Base-by-base conservation (phyloP, 2,113 vertebrate genomes). In the Hoplias malabaricus region DNA sequence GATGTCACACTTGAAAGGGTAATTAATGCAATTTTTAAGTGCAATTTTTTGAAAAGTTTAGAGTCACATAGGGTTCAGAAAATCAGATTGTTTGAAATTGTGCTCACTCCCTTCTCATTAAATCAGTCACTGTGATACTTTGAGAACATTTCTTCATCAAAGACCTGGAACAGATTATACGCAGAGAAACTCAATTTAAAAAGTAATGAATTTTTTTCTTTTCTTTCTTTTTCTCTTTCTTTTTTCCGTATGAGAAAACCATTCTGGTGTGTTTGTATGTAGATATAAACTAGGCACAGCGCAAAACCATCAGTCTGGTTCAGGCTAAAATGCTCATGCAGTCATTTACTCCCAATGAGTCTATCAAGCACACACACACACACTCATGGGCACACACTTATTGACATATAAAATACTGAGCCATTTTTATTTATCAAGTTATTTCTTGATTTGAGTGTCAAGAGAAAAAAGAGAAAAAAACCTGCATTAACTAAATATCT, bases 141-240 rank as follows among this genome's bases (percentile, higher is more conserved):
- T 89, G 84, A 89, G 88, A 90, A 89, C 86, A 88, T 89, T 88
- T 86, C 86, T 88, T 91, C 88, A 91, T 91, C 89, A 89, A 90
- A 93, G 88, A 87, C 81, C 81, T 86, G 87, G 87, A 83, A 86
- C 87, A 89, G 88, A 92, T 93, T 90, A 88, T 86, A 86, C 84
- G 90, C 88, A 84, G 88, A 86, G 89, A 89, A 90, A 89, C 88
- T 88, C 86, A 86, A 87, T 89, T 91, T 85, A 89, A 89, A 89
- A 90, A 90, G 82, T 87, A 86, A 90, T 87, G 81, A 61, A 73
- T 84, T 85, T 87, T 50, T 71, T 43, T 71, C n/a, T 33, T 46
- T 21, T 75, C 43, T 65, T 53, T 50, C 67, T 42, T 42, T 9
- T 33, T 59, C 67, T 38, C 19, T 27, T 65, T 43, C 74, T 84